These are phyloP conservation scores for Trichogramma evanescens DNA, from an alignment of 2,888 invertebrate species.

Conservation along the genomic window DNA sequence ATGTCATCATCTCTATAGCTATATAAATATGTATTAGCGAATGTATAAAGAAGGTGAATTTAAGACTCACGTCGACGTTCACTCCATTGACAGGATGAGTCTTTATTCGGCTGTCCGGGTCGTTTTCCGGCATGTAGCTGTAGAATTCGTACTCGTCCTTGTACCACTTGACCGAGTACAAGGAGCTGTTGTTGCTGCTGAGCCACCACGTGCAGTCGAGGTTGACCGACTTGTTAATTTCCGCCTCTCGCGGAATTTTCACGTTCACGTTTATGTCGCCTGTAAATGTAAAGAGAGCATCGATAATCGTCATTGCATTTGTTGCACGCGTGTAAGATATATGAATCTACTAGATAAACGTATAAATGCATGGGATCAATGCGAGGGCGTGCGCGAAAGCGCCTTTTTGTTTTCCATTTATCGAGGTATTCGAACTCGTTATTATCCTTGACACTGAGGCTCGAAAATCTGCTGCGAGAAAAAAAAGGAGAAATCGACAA, in stretches of 20 bases:
- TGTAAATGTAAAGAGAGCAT: slow-evolving; percentile 1
- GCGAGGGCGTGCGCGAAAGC: too few relatives aligned
- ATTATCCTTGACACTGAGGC: too few relatives aligned
- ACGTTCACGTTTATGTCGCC: slow-evolving; percentile 31
- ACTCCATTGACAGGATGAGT: slow-evolving; percentile 33
- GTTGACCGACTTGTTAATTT: slow-evolving; percentile 28
- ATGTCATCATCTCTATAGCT: too few relatives aligned
- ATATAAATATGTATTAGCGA: too few relatives aligned
- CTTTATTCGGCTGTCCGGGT: slow-evolving; percentile 25
- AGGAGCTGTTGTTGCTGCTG: slow-evolving; percentile 21
- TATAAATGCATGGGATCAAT: neutral
- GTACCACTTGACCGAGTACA: slow-evolving; percentile 41
- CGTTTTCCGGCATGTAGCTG: slow-evolving; percentile 33
- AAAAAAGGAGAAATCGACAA: too few relatives aligned
- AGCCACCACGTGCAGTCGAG: slow-evolving; percentile 34
- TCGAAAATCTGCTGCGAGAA: too few relatives aligned
- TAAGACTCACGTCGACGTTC: slow-evolving; percentile 33
- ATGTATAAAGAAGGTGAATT: neutral
- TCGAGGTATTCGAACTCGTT: too few relatives aligned
- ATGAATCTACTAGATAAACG: neutral
- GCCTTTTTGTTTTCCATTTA: too few relatives aligned
- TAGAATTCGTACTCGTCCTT: slow-evolving; percentile 41
- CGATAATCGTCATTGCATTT: neutral
- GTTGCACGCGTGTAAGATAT: neutral
- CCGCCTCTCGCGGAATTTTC: slow-evolving; percentile 33